A percentile compares a stretch with the other conserved stretches of the same genome.
phyloP scores from a whole-genome alignment of 2,888 invertebrate genomes.

The Mayetiola destructor region DNA sequence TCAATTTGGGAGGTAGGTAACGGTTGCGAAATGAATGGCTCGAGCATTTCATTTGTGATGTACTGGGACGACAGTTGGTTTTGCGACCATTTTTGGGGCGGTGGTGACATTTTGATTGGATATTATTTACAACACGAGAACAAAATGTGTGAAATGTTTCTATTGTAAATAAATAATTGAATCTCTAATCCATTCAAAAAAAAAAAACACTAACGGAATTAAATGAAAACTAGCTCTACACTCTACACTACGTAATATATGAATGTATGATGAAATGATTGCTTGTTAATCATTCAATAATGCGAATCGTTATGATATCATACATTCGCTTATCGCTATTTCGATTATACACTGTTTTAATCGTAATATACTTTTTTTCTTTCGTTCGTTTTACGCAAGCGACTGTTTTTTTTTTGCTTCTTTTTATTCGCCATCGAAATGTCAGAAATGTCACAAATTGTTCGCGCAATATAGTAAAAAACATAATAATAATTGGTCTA shows the following conservation, averaged over 20 bases:
- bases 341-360: neutral
- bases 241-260: neutral
- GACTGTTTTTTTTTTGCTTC: neutral
- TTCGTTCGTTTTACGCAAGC: neutral
- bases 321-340: too few species aligned
- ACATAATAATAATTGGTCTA: neutral
- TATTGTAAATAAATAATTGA: neutral
- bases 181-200: neutral
- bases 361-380: neutral
- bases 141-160: neutral
- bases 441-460: neutral
- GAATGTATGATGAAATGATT: too few species aligned
- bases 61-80: neutral
- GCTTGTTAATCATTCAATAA: too few species aligned
- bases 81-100: neutral
- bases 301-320: too few species aligned
- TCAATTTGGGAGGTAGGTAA: constrained; percentile 13
- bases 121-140: neutral
- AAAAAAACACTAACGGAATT: neutral
- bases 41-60: constrained; percentile 6
- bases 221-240: neutral
- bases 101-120: neutral
- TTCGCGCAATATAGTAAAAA: too few species aligned
- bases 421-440: neutral
- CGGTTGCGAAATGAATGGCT: neutral